Conservation (phyloP, 2,797 vertebrate genomes). For the Potorous gilbertii region DNA sequence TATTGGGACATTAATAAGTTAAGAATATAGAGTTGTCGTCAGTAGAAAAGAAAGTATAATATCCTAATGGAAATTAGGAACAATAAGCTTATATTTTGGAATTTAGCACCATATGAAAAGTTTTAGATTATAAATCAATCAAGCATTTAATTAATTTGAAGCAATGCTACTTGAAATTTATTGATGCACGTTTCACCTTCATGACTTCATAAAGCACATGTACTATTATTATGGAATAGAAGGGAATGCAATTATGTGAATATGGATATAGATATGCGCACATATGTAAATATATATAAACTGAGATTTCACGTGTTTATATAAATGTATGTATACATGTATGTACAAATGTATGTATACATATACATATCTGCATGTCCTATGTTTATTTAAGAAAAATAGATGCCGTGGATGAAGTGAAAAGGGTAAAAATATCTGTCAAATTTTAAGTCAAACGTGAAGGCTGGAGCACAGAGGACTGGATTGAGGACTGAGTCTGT, state of each 20-base stretch:
- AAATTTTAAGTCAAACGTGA: background rate
- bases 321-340: too few species aligned
- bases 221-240: background rate
- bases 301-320: background rate
- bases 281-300: background rate
- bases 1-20: conserved; percentile 49
- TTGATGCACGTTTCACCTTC: conserved; percentile 52
- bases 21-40: background rate
- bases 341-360: too few species aligned
- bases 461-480: background rate
- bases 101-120: conserved; percentile 31
- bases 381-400: background rate
- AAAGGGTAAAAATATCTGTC: background rate
- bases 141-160: conserved; percentile 61
- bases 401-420: background rate
- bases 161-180: conserved; percentile 13
- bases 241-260: background rate
- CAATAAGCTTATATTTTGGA: conserved; percentile 30
- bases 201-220: background rate
- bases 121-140: conserved; percentile 55
- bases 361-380: background rate
- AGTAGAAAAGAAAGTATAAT: conserved; percentile 30
- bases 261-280: background rate
- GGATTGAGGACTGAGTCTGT: background rate
- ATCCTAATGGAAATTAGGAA: background rate